phyloP scores from a whole-genome alignment of 2,113 vertebrate species.

The Thymallus thymallus region DNA sequence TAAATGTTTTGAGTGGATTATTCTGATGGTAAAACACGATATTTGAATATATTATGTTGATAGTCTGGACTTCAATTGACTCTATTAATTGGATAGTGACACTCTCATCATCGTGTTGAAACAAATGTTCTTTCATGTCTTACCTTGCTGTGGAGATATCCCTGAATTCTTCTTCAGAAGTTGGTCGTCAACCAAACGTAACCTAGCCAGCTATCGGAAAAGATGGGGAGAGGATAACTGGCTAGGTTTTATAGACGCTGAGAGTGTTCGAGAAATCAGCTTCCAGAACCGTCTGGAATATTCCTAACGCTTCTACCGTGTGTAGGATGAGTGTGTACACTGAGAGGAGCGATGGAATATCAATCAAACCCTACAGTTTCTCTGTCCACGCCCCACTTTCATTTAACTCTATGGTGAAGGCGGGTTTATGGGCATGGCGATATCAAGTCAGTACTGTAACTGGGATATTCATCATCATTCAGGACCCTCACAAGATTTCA shows the following conservation, averaged over 20 bases:
- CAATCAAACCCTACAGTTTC: conserved; percentile 30
- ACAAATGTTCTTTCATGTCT: conserved; percentile 2
- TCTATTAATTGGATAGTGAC: too few relatives aligned
- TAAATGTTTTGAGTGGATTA: too few relatives aligned
- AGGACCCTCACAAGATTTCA: too few relatives aligned
- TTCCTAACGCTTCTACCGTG: conserved; percentile 24
- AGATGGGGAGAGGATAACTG: fast-evolving
- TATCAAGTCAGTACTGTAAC: background rate
- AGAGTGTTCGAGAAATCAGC: conserved; percentile 64
- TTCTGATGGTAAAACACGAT: too few relatives aligned
- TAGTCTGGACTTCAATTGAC: too few relatives aligned
- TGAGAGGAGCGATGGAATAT: conserved; percentile 34
- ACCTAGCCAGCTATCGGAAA: background rate
- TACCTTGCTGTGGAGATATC: conserved; percentile 49
- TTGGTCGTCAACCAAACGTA: background rate
- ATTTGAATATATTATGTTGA: too few relatives aligned
- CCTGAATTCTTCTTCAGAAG: background rate
- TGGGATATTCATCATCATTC: too few relatives aligned
- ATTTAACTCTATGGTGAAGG: background rate
- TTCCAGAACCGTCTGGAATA: conserved; percentile 73
- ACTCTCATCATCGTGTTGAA: too few relatives aligned
- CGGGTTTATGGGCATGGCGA: background rate
- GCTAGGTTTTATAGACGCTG: conserved; percentile 40
- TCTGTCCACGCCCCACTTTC: background rate
- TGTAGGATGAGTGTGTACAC: background rate